Evolutionary conservation across 2,797 vertebrate species (phyloP).

Genomic region (Hylomyscus alleni): DNA sequence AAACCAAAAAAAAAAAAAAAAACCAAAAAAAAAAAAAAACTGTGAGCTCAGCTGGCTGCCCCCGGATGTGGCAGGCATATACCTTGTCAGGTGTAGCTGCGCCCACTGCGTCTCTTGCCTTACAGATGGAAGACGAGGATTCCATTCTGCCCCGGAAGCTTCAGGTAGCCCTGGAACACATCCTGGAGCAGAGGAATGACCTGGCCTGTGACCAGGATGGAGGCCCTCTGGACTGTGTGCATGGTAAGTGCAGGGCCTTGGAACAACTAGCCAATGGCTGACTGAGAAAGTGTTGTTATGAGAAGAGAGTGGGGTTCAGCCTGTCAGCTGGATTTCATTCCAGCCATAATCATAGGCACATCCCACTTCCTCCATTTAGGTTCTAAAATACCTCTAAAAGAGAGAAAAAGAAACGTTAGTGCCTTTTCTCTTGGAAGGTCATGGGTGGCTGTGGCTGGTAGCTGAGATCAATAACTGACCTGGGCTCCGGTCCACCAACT

Average conservation of each 20-base stretch:
- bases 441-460: accelerated
- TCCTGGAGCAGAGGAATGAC: slow-evolving; percentile 97
- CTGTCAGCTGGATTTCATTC: not conserved
- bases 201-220: slow-evolving; percentile 94
- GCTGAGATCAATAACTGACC: not conserved
- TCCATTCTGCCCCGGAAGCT: slow-evolving; percentile 98
- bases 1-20: too few species aligned
- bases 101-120: slow-evolving; percentile 63
- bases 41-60: not conserved
- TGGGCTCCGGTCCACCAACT: not conserved
- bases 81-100: not conserved
- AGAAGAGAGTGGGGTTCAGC: not conserved
- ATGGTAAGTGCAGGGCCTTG: slow-evolving; percentile 82
- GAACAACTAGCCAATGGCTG: not conserved
- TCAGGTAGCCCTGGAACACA: slow-evolving; percentile 96
- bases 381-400: not conserved
- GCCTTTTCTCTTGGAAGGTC: too few species aligned
- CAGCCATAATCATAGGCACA: not conserved
- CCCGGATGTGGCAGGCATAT: accelerated
- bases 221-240: slow-evolving; percentile 88
- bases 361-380: too few species aligned
- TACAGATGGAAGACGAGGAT: slow-evolving; percentile 98
- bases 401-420: too few species aligned
- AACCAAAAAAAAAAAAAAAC: too few species aligned
- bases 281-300: not conserved